Conservation (phyloP, 2,888 invertebrate species). For the Campaea margaritaria region DNA sequence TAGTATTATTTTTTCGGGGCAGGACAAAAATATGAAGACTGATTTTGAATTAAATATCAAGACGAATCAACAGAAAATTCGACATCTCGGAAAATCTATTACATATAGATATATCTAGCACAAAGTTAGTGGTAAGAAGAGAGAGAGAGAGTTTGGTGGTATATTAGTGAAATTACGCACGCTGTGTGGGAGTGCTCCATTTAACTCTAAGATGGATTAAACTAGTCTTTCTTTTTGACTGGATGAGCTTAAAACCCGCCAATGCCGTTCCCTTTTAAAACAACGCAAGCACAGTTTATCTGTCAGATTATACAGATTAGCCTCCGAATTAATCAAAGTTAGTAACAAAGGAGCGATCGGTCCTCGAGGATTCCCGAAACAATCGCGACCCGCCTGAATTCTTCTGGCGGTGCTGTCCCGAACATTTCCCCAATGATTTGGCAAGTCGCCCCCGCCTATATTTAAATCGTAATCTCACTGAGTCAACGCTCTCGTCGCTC, state of each 20-base stretch:
- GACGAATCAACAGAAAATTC: no score
- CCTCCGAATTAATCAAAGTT: constrained; percentile 31
- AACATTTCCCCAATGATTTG: constrained; percentile 81
- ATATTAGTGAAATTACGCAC: no score
- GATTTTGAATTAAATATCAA: no score
- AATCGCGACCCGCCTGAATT: constrained; percentile 63
- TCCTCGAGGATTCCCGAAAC: constrained; percentile 50
- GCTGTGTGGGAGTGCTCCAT: no score
- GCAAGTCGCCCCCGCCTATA: constrained; percentile 82
- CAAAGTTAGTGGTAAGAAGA: no score
- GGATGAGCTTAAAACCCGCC: not conserved
- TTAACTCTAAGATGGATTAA: no score
- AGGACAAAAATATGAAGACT: no score
- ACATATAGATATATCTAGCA: no score
- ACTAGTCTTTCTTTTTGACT: no score
- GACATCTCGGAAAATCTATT: no score
- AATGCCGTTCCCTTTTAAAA: not conserved
- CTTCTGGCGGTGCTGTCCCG: constrained; percentile 53
- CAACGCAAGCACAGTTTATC: constrained; percentile 15
- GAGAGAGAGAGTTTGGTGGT: no score
- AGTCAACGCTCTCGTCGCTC: constrained; percentile 81
- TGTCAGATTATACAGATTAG: constrained; percentile 22
- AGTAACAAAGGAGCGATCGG: constrained; percentile 31
- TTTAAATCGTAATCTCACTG: constrained; percentile 83
- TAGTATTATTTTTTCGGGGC: no score